Evolutionary conservation across 2,888 invertebrate species (phyloP).

Genomic region (Vanessa cardui): DNA sequence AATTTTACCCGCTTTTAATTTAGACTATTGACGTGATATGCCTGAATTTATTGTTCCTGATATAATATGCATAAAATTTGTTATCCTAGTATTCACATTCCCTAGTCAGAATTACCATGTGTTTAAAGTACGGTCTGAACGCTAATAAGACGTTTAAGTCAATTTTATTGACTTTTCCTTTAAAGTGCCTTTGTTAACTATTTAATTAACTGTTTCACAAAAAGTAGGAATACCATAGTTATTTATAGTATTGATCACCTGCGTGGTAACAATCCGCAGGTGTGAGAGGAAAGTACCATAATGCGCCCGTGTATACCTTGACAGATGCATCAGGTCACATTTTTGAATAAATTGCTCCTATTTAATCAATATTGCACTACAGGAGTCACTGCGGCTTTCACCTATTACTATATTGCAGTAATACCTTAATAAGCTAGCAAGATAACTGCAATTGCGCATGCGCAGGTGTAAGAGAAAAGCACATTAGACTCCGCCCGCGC

Average conservation of each 20-base stretch:
- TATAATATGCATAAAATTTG: too few relatives aligned
- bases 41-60: too few relatives aligned
- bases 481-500: conserved; percentile 54
- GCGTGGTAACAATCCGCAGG: conserved; percentile 57
- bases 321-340: neutral
- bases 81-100: too few relatives aligned
- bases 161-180: too few relatives aligned
- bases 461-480: conserved; percentile 39
- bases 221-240: neutral
- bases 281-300: conserved; percentile 55
- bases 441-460: neutral
- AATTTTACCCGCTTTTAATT: too few relatives aligned
- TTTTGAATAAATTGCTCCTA: neutral
- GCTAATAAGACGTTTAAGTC: too few relatives aligned
- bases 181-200: neutral
- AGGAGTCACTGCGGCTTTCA: neutral
- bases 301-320: neutral
- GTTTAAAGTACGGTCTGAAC: too few relatives aligned
- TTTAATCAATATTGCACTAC: neutral
- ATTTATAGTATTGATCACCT: neutral
- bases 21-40: too few relatives aligned
- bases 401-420: neutral
- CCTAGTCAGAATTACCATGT: too few relatives aligned
- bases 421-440: neutral
- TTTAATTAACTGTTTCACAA: neutral